Conservation (phyloP, 2,113 vertebrate genomes). For the Miniopterus natalensis region DNA sequence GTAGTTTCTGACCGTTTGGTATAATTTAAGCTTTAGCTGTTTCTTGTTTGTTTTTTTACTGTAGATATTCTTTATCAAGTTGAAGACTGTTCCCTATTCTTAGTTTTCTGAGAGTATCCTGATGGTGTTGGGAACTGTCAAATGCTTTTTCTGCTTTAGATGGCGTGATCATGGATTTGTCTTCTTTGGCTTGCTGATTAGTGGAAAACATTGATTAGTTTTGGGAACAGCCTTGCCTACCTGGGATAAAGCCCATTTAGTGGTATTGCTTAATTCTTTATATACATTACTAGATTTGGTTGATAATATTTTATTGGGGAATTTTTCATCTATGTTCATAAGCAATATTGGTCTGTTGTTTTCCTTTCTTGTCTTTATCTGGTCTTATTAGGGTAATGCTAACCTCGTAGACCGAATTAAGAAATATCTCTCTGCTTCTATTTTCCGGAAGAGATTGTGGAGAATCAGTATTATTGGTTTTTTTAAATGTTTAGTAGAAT, state of each 20-base stretch:
- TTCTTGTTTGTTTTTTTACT: neutral
- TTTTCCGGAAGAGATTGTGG: neutral
- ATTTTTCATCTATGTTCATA: neutral
- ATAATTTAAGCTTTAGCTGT: neutral
- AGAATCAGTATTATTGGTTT: neutral
- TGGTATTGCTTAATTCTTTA: neutral
- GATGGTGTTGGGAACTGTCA: neutral
- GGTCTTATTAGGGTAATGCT: neutral
- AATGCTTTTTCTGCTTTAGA: neutral
- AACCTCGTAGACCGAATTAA: neutral
- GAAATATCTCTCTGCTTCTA: neutral
- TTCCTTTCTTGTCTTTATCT: neutral
- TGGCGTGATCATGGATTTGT: neutral
- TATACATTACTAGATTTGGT: neutral
- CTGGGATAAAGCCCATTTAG: neutral
- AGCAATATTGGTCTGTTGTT: neutral
- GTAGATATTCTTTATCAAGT: neutral
- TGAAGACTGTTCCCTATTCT: neutral
- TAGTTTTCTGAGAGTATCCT: neutral
- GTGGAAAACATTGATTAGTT: neutral
- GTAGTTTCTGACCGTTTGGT: slow-evolving; percentile 35
- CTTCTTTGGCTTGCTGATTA: neutral
- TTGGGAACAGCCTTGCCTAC: neutral
- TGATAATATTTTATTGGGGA: neutral
- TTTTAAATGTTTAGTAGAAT: neutral